Evolutionary conservation across 2,113 vertebrate genomes (phyloP), one percentile per base, ranked within the genome.

Genomic region (Gymnarchus niloticus): DNA sequence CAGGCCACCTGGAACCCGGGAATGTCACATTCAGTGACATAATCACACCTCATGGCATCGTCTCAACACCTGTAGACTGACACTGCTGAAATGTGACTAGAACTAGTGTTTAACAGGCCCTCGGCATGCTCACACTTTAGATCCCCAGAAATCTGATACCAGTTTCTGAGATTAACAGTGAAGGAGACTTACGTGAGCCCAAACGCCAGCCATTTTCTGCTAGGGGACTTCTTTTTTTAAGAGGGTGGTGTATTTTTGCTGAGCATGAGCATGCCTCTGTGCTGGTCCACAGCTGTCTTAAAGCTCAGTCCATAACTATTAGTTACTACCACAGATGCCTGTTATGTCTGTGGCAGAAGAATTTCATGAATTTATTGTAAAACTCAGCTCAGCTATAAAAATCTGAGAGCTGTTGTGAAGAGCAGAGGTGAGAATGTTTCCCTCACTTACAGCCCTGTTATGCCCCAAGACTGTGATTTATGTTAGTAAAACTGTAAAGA

Each of bases 391-490:
- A 80, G 76, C 23, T 49, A 49, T 80, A 80, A 49, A 48, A 37
- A 41, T 52, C 46, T n/a, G n/a, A n/a, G n/a, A n/a, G n/a, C n/a
- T 84, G 82, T 87, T 86, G 7, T 83, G 21, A 46, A 81, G 83
- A 81, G 41, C 81, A 59, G 81, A 33, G 46, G 49, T 23, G 80
- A 73, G 51, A 85, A 82, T 41, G 57, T 17, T 23, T 56, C 56
- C 41, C 61, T 83, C 80, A 69, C 21, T 48, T 12, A 25, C 41
- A 1, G 61, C 19, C 37, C 59, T 65, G 59, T 65, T 69, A 69
- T 17, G 37, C 61, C 1, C 61, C 28, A 33, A 37, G 61, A 17
- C 28, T 17, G 28, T 19, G 33, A 14, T 65, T 37, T 69, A 37
- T 33, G 10, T 14, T 37, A 69, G 61, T 69, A 69, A 37, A 69